Evolutionary conservation across 2,888 invertebrate genomes (phyloP).

Genomic region (Synanthedon andrenaeformis): DNA sequence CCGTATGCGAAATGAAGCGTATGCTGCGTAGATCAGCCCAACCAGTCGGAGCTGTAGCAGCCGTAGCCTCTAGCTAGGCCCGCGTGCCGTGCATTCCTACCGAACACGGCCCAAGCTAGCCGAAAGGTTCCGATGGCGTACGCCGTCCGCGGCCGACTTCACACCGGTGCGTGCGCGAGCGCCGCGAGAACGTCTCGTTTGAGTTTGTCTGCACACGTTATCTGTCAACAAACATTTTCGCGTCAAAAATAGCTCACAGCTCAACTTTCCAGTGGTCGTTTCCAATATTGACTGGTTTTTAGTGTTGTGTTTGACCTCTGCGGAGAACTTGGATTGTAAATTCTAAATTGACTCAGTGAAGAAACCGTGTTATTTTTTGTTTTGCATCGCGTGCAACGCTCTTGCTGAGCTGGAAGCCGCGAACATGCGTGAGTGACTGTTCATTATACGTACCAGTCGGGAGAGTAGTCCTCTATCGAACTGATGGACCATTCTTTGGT

Average conservation of each 20-base stretch:
- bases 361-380: slow-evolving; percentile 63
- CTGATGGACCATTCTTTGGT: slow-evolving; percentile 38
- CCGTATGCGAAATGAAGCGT: slow-evolving; percentile 47
- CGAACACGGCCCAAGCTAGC: slow-evolving; percentile 38
- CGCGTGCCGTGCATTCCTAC: slow-evolving; percentile 60
- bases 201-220: slow-evolving; percentile 37
- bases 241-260: slow-evolving; percentile 48
- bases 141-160: slow-evolving; percentile 59
- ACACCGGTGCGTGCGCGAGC: slow-evolving; percentile 67
- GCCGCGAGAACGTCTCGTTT: slow-evolving; percentile 57
- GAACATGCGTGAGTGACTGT: slow-evolving; percentile 66
- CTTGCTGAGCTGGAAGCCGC: slow-evolving; percentile 44
- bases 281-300: slow-evolving; percentile 49
- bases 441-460: slow-evolving; percentile 35
- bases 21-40: slow-evolving; percentile 45
- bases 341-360: slow-evolving; percentile 49
- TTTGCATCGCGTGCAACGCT: slow-evolving; percentile 64
- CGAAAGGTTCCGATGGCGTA: slow-evolving; percentile 38
- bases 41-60: slow-evolving; percentile 36
- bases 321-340: slow-evolving; percentile 36
- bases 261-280: slow-evolving; percentile 45
- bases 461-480: slow-evolving; percentile 57
- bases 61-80: slow-evolving; percentile 38
- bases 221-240: slow-evolving; percentile 66
- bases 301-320: slow-evolving; percentile 45